phyloP scores from a whole-genome alignment of 23 tunicate species.

The Halocynthia aurantium region DNA sequence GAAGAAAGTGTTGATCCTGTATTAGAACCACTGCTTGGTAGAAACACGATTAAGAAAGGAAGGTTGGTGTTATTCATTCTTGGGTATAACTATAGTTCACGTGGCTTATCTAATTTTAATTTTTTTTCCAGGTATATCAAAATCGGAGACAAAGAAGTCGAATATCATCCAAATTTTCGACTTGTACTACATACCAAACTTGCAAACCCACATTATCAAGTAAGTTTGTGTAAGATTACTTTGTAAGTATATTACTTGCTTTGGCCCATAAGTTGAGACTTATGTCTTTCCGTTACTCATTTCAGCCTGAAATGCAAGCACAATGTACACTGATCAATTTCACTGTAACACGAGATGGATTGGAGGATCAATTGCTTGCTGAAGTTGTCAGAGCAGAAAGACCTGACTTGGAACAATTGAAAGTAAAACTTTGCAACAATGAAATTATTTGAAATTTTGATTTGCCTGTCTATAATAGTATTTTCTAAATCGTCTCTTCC shows the following conservation, averaged over 20 bases:
- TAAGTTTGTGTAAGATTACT: not conserved
- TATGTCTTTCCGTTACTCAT: not conserved
- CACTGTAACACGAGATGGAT: slow-evolving; percentile 96
- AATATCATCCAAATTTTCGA: slow-evolving; percentile 88
- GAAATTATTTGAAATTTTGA: not conserved
- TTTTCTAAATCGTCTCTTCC: not conserved
- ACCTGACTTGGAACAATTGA: slow-evolving; percentile 95
- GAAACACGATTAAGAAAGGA: slow-evolving; percentile 99
- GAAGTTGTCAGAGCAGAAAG: slow-evolving; percentile 96
- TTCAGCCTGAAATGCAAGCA: slow-evolving; percentile 99
- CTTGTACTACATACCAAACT: slow-evolving; percentile 94
- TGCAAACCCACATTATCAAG: slow-evolving; percentile 99
- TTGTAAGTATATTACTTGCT: too few species aligned
- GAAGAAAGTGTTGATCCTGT: slow-evolving; percentile 95
- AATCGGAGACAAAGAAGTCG: slow-evolving; percentile 98
- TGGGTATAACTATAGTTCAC: not conserved
- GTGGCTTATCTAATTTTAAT: not conserved
- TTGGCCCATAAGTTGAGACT: too few species aligned
- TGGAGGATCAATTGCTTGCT: slow-evolving; percentile 97
- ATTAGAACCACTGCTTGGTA: slow-evolving; percentile 85
- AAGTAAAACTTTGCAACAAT: slow-evolving; percentile 27
- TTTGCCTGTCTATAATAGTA: not conserved
- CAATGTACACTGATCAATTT: slow-evolving; percentile 99
- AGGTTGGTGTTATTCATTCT: slow-evolving; percentile 28
- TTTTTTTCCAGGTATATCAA: slow-evolving; percentile 63